A percentile compares a stretch with the other conserved stretches of the same genome.
phyloP scores from a whole-genome alignment of 1,140 invertebrate genomes.

The Bombus picipes region DNA sequence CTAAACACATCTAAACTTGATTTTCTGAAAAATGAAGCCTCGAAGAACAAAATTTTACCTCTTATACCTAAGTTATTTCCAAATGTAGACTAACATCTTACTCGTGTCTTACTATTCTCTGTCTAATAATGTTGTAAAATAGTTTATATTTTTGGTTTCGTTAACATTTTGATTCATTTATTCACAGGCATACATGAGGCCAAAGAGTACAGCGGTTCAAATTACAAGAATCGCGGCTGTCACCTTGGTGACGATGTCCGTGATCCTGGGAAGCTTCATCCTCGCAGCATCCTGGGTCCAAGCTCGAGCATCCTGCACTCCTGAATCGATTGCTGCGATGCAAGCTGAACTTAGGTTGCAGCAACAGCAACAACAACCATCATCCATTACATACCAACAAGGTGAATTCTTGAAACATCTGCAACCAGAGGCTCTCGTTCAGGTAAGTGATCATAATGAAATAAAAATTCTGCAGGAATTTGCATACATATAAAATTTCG shows the following conservation, averaged over 20 bases:
- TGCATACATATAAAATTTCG: background rate
- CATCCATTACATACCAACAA: conserved; percentile 76
- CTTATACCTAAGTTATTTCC: too few species aligned
- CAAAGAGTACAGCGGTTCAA: conserved; percentile 89
- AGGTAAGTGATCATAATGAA: conserved; percentile 73
- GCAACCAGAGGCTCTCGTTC: conserved; percentile 82
- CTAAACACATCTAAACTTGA: background rate
- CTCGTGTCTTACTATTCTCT: too few species aligned
- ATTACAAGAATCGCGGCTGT: conserved; percentile 91
- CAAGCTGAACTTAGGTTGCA: conserved; percentile 75
- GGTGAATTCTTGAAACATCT: conserved; percentile 82
- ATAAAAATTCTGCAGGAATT: background rate
- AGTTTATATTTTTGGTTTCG: background rate
- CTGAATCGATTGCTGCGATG: conserved; percentile 77
- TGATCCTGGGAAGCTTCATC: conserved; percentile 90
- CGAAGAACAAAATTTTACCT: too few species aligned
- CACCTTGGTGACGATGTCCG: conserved; percentile 89
- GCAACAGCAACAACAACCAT: conserved; percentile 63
- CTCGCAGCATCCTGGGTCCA: conserved; percentile 91
- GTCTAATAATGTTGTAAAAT: too few species aligned
- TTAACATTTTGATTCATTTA: background rate
- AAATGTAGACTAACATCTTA: too few species aligned
- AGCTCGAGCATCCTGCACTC: conserved; percentile 87
- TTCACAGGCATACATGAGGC: conserved; percentile 89
- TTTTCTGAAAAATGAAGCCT: too few species aligned